These are phyloP conservation scores for Chrysemys picta DNA, from an alignment of 2,113 vertebrate genomes.

Conservation along the genomic window DNA sequence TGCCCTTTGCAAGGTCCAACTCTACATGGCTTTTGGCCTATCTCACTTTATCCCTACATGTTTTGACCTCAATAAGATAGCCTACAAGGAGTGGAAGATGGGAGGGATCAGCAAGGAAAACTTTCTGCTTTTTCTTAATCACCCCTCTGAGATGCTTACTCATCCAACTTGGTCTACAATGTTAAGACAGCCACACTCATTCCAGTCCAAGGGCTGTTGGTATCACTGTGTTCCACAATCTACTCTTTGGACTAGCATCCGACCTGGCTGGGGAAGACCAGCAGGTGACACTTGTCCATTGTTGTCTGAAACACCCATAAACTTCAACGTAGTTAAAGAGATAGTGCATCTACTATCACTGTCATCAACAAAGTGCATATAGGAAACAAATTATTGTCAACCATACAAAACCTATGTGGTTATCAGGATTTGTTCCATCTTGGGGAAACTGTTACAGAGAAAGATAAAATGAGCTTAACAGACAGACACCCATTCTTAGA, in stretches of 20 bases:
- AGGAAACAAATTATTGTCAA: not conserved
- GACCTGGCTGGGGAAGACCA: not conserved
- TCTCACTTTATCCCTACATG: too few species aligned
- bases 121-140: too few species aligned
- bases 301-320: not conserved
- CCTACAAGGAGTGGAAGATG: too few species aligned
- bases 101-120: too few species aligned
- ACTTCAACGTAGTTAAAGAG: not conserved
- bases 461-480: not conserved
- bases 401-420: not conserved
- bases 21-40: too few species aligned
- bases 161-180: too few species aligned
- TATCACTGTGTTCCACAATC: not conserved
- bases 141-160: too few species aligned
- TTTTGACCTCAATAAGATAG: too few species aligned
- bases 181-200: not conserved
- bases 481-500: not conserved
- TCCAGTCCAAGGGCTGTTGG: not conserved
- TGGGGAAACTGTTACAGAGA: not conserved
- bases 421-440: not conserved
- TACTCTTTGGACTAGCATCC: not conserved
- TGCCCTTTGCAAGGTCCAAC: too few species aligned
- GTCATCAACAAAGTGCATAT: not conserved
- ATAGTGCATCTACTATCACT: not conserved
- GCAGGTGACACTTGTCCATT: not conserved